Percentiles rank a stretch among this genome's conserved stretches.
Conservation (phyloP, 1,140 invertebrate genomes). For the Mamestra configurata region DNA sequence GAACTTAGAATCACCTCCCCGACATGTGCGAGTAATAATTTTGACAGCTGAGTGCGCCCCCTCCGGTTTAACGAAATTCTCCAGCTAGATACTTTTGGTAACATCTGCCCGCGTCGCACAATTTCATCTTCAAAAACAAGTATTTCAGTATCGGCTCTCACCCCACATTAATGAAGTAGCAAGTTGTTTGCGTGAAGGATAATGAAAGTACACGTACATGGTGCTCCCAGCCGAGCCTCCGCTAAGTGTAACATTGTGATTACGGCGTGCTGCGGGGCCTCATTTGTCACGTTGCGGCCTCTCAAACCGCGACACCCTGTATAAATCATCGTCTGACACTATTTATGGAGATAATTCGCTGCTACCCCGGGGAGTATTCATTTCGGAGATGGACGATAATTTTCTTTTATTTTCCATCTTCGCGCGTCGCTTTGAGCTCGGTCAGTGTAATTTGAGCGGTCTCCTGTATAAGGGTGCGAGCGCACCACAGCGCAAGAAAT, state of each 20-base stretch:
- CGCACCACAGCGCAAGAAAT: slow-evolving; percentile 50
- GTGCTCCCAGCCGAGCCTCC: neutral
- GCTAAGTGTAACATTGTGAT: neutral
- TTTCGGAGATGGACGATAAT: slow-evolving; percentile 65
- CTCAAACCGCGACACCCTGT: slow-evolving; percentile 65
- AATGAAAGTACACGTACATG: slow-evolving; percentile 33
- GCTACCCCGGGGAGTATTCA: slow-evolving; percentile 57
- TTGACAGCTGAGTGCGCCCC: slow-evolving; percentile 65
- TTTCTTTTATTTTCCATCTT: slow-evolving; percentile 66
- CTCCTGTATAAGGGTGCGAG: slow-evolving; percentile 57
- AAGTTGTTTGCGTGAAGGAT: slow-evolving; percentile 61
- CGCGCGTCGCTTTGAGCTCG: slow-evolving; percentile 46
- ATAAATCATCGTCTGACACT: slow-evolving; percentile 75
- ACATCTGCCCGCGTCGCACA: slow-evolving; percentile 54
- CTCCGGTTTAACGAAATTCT: slow-evolving; percentile 52
- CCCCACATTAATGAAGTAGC: slow-evolving; percentile 59
- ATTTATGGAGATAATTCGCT: slow-evolving; percentile 75
- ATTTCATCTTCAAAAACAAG: slow-evolving; percentile 55
- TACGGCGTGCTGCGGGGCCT: slow-evolving; percentile 55
- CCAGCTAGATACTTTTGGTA: slow-evolving; percentile 52
- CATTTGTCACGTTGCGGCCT: slow-evolving; percentile 73
- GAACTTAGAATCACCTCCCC: slow-evolving; percentile 55
- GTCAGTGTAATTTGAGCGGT: slow-evolving; percentile 57
- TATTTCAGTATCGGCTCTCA: slow-evolving; percentile 54
- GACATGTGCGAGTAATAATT: slow-evolving; percentile 65